Base-by-base conservation (phyloP, 2,113 vertebrate species). In the Ailurus styani region DNA sequence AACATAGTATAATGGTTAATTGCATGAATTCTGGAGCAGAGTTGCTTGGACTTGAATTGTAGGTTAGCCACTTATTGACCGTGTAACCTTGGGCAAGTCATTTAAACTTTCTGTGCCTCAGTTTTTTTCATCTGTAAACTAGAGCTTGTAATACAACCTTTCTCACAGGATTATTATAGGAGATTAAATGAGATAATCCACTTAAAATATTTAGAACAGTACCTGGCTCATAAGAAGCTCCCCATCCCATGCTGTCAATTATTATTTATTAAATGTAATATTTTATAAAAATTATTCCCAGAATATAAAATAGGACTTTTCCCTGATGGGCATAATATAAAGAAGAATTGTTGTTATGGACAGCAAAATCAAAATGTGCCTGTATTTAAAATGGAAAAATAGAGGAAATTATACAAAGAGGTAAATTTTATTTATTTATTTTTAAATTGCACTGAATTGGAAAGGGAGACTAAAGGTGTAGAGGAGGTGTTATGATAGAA, bases 191-290 rank as follows among this genome's bases (percentile, higher is more conserved):
- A 81, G 25, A 72, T n/a, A 55, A n/a, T 54, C 23, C 42, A n/a
- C 6, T 37, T 73, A 42, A 86, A 83, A 60, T 84, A 10, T 57
- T 37, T 37, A 87, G 21, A 77, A 55, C 25, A 95, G 18, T 66
- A 6, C 14, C 62, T 79, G 6, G 13, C 17, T 47, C 13, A 13
- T 72, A 84, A 93, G 47, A 87, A 78, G 2, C 37, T 86, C 47
- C 27, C 14, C 8, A 42, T 42, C 23, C 25, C 17, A 42, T 70
- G 7, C n/a, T 73, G 18, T 45, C 42, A 73, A 1, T 66, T 91
- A n/a, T 42, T 92, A 77, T 90, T 97, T 84, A 37, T 87, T 90
- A 90, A 57, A 75, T 81, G 23, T 79, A 64, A 81, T 55, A 62
- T 77, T 70, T 54, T 81, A 72, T 73, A 64, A 72, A 91, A 91